Evolutionary conservation across 2,888 invertebrate species (phyloP), one percentile per base, ranked within the genome.

Genomic region (Biston stratarius): DNA sequence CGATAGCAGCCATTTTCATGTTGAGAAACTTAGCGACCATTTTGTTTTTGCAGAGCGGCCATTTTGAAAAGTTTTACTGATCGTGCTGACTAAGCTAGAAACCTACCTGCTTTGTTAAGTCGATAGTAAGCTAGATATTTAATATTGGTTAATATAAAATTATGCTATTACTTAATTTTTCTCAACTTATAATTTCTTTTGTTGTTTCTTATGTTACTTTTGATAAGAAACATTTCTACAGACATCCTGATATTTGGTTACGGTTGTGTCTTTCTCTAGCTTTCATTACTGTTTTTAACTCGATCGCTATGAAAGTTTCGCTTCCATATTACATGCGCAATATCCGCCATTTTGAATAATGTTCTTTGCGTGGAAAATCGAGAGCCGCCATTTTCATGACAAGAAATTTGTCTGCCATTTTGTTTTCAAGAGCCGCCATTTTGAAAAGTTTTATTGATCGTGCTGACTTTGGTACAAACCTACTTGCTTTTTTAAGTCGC

Each of bases 311-410:
- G 24, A 24, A 24, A 3, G 24, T 24, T 24, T 24, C 24, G n/a
- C 51, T 12, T 45, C 14, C 34, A 57, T 14, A 12, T 34, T 34
- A n/a, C 44, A 33, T 8, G 53, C 38, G 24, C 1, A 14, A 15
- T 11, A 15, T 57, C 9, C 57, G 57, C 34, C 45, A 57, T 57
- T 12, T 57, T 57, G 57, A 36, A 36, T 45, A 14, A 14, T 14
- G 8, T 10, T 53, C 0, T 11, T 53, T 10, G 45, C 5, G 57
- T 10, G 6, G 34, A 9, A 9, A 7, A 34, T 34, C 5, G 15
- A 38, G 34, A n/a, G 34, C 5, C 14, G 57, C 57, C 57, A 57
- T 57, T 57, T 53, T 24, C 24, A 24, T 53, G 38, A 12, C n/a
- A 5, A 2, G 11, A 33, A 34, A 3, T 33, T 15, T 24, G 1